Percentiles rank a stretch among this genome's conserved stretches.
Evolutionary conservation across 2,888 invertebrate species (phyloP).

Genomic region (Temnothorax unifasciatus): DNA sequence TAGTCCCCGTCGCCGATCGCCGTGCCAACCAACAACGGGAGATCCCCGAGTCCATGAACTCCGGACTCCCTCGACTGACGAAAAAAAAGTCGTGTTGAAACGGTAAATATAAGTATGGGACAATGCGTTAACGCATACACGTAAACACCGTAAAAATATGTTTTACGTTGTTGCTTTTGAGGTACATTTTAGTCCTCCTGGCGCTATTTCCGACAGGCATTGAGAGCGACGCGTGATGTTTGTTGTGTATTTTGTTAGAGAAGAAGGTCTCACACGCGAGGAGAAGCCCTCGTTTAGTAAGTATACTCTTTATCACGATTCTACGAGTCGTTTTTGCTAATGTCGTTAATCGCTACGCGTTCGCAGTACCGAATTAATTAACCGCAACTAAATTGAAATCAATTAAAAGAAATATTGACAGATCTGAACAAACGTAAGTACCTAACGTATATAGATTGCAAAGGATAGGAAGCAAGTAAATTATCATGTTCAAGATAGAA

Average conservation of each 20-base stretch:
- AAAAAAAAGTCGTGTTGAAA: slow-evolving; percentile 11
- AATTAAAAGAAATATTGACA: neutral
- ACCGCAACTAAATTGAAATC: neutral
- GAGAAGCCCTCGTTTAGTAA: neutral
- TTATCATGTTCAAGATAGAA: neutral
- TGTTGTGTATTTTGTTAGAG: neutral
- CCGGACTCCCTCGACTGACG: neutral
- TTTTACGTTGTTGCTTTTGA: neutral
- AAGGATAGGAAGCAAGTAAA: neutral
- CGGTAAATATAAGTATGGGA: neutral
- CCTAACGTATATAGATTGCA: neutral
- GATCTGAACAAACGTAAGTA: neutral
- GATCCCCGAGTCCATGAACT: neutral
- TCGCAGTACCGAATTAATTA: neutral
- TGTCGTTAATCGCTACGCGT: neutral
- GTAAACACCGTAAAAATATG: neutral
- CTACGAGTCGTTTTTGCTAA: neutral
- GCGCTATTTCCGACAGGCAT: neutral
- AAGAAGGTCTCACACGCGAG: neutral
- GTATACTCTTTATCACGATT: neutral
- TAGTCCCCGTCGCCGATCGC: neutral
- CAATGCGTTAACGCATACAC: neutral
- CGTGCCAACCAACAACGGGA: neutral
- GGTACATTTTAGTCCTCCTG: neutral
- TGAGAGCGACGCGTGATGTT: neutral